Evolutionary conservation across 2,888 invertebrate genomes (phyloP).

Genomic region (Acholoe squamosa): DNA sequence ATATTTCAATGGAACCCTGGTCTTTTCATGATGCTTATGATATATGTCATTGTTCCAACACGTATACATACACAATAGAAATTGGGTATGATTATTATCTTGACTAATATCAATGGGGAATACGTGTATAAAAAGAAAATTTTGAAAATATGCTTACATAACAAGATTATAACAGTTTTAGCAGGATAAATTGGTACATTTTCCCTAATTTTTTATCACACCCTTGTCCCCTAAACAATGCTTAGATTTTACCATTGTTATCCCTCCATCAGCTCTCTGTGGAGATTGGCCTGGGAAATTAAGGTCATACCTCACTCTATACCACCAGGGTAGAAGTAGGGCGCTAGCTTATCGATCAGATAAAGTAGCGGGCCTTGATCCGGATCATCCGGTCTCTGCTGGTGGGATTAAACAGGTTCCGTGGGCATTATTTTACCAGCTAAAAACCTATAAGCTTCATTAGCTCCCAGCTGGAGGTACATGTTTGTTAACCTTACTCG

Average conservation of each 20-base stretch:
- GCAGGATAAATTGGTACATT: too few species aligned
- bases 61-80: too few species aligned
- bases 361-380: neutral
- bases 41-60: too few species aligned
- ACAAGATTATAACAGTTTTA: too few species aligned
- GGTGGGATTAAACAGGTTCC: neutral
- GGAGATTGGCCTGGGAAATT: neutral
- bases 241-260: neutral
- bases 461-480: neutral
- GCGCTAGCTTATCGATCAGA: constrained; percentile 1
- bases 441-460: neutral
- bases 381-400: neutral
- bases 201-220: too few species aligned
- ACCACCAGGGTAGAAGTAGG: neutral
- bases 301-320: neutral
- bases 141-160: too few species aligned
- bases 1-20: too few species aligned
- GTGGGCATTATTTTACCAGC: constrained; percentile 11
- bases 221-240: neutral
- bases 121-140: too few species aligned
- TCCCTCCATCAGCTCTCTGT: neutral
- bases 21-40: too few species aligned
- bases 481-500: too few species aligned
- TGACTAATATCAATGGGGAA: too few species aligned
- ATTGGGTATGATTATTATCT: too few species aligned